Conservation (phyloP, 2,888 invertebrate genomes). For the Cremastobaeus sp. region DNA sequence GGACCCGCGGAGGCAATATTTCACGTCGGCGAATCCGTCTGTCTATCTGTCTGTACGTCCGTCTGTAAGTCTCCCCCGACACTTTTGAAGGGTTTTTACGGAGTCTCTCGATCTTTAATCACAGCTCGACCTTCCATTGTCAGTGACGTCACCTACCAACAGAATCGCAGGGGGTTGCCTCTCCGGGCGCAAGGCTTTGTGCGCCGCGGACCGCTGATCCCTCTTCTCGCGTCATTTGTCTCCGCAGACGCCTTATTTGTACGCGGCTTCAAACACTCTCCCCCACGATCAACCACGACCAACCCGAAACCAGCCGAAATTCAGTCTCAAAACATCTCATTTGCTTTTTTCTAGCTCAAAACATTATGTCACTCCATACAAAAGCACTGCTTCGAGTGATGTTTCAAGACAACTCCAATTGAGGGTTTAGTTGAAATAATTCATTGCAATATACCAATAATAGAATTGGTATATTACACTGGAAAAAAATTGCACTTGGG, state of each 20-base stretch:
- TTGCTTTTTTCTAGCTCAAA: too few relatives aligned
- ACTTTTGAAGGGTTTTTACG: conserved; percentile 76
- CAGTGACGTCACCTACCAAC: conserved; percentile 77
- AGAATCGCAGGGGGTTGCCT: conserved; percentile 67
- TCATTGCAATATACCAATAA: too few relatives aligned
- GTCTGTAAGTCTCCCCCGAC: conserved; percentile 52
- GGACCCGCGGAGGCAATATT: conserved; percentile 75
- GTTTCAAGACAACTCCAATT: too few relatives aligned
- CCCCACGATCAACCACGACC: conserved; percentile 33
- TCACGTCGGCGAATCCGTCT: conserved; percentile 70
- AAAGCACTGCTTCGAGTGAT: too few relatives aligned
- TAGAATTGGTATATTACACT: too few relatives aligned
- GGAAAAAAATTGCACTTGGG: too few relatives aligned
- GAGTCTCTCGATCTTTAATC: conserved; percentile 77
- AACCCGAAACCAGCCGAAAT: conserved; percentile 5
- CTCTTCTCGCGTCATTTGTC: conserved; percentile 75
- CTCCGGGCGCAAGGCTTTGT: conserved; percentile 69
- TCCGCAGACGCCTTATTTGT: conserved; percentile 73
- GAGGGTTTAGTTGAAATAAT: too few relatives aligned
- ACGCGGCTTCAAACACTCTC: conserved; percentile 59
- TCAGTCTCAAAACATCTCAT: too few relatives aligned
- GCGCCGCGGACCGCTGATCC: conserved; percentile 69
- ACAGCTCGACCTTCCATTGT: conserved; percentile 78
- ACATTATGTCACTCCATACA: too few relatives aligned
- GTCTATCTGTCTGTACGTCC: conserved; percentile 60